Evolutionary conservation across 2,888 invertebrate genomes (phyloP), one percentile per base, ranked within the genome.

Genomic region (Melanophora roralis): DNA sequence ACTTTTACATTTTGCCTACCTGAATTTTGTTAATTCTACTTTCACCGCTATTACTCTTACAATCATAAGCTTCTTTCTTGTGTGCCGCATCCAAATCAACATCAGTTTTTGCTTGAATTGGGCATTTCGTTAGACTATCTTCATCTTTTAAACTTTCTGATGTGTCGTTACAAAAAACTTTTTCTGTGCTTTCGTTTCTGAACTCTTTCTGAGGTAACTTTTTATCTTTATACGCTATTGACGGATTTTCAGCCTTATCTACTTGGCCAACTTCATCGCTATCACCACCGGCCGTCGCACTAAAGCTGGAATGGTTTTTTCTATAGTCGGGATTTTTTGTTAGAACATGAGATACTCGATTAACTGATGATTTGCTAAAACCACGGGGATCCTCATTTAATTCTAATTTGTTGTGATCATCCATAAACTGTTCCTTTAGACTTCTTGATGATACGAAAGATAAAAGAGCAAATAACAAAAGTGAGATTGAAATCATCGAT

Each of bases 351-450:
- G 74, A 53, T 60, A 65, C 47, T 67, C 85, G 72, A 74, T 82
- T 78, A 74, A 83, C 69, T 59, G 89, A 88, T 76, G 87, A 87
- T 69, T 86, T 83, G 79, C 86, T 88, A 5, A 87, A 77, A 74
- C 85, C 86, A 21, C 86, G 86, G 84, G 86, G 86, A 84, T 85
- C 86, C 79, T 87, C 86, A 49, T 85, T 85, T 73, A 87, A 86
- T 69, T 88, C 87, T 83, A 89, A 83, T 84, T 88, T 88, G 82
- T 86, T 86, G 79, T 87, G 87, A 62, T 79, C 71, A 36, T 79
- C 75, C 89, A 89, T 89, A 81, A 82, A 86, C 83, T 82, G 83
- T 51, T 85, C 84, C 73, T 86, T 85, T 68, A 83, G 74, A 62
- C 84, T 83, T 83, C 89, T 89, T 83, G 4, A 62, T 12, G 6